Percentiles rank a stretch among this genome's conserved stretches.
These are phyloP conservation scores for Lindbergichthys nudifrons DNA, from an alignment of 2,797 vertebrate species.

Conservation along the genomic window DNA sequence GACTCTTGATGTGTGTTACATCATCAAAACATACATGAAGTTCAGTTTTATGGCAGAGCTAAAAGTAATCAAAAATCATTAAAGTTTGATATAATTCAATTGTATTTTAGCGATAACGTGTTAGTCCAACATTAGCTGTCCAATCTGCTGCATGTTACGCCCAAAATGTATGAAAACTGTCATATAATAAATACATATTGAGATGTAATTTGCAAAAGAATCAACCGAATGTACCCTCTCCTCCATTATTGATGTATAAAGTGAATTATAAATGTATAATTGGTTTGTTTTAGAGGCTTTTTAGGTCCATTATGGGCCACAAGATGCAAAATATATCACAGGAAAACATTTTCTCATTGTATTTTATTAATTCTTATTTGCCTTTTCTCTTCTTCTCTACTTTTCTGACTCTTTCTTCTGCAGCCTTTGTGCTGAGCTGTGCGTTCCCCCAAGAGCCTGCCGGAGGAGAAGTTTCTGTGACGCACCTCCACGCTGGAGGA, in stretches of 20 bases:
- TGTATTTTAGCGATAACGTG: background rate
- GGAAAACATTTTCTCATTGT: background rate
- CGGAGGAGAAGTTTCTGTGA: slow-evolving; percentile 92
- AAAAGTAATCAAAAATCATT: slow-evolving; percentile 20
- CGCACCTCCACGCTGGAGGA: slow-evolving; percentile 91
- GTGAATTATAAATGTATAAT: too few species aligned
- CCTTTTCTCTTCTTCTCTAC: background rate
- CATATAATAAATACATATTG: background rate
- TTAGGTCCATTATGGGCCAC: background rate
- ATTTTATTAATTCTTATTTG: slow-evolving; percentile 6
- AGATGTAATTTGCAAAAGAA: background rate
- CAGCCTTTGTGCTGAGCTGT: slow-evolving; percentile 94
- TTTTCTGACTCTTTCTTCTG: slow-evolving; percentile 8
- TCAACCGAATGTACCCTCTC: background rate
- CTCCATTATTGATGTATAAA: background rate
- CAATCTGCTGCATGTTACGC: too few species aligned
- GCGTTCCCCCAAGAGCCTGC: slow-evolving; percentile 88
- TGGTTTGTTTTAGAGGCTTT: background rate
- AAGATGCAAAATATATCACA: background rate
- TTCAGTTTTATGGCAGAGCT: slow-evolving; percentile 9
- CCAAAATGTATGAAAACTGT: background rate
- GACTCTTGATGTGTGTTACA: slow-evolving; percentile 13
- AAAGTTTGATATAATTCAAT: slow-evolving; percentile 5
- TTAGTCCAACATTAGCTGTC: background rate
- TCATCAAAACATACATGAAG: background rate